Evolutionary conservation across 2,888 invertebrate species (phyloP), one percentile per base, ranked within the genome.

Genomic region (Galeruca laticollis): DNA sequence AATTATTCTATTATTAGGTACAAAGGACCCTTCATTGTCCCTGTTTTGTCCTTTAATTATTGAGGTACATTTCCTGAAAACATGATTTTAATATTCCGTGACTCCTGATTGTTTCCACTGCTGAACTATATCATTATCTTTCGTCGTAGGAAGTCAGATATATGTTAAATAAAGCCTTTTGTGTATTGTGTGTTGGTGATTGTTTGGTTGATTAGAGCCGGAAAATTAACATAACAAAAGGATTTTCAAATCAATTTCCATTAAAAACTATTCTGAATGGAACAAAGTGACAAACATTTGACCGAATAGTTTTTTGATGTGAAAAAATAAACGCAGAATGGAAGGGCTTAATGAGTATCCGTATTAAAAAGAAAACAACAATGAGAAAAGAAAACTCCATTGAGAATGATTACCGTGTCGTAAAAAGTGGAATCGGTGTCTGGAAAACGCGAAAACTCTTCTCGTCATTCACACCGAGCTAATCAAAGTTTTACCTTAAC

Each of bases 401-500:
- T 63, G 59, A 62, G 66, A 64, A 59, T 70, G 66, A 70, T 70
- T 72, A 71, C 71, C 11, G 69, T 59, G 47, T 56, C 43, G 68
- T 68, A 71, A 73, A 75, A 71, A 73, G 71, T 70, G 72, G 75
- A 76, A 62, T 69, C 60, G 60, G 56, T 66, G 65, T 56, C 68
- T 33, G 65, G 61, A 47, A 20, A 70, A 72, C 68, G 70, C 75
- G 73, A 71, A 71, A 73, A 73, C 75, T 75, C 72, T 72, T 74
- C 73, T 69, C 72, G 76, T 73, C 77, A 75, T 78, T 78, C 75
- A 75, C 75, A 69, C 49, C 62, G 71, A 77, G 76, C 76, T 73
- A 76, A 77, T 76, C 76, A 74, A 76, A 77, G 73, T 76, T 78
- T 76, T 75, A 69, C 70, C 47, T 70, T 74, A 73, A 75, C 75